Evolutionary conservation across 2,113 vertebrate species (phyloP).

Genomic region (Caloenas nicobarica): DNA sequence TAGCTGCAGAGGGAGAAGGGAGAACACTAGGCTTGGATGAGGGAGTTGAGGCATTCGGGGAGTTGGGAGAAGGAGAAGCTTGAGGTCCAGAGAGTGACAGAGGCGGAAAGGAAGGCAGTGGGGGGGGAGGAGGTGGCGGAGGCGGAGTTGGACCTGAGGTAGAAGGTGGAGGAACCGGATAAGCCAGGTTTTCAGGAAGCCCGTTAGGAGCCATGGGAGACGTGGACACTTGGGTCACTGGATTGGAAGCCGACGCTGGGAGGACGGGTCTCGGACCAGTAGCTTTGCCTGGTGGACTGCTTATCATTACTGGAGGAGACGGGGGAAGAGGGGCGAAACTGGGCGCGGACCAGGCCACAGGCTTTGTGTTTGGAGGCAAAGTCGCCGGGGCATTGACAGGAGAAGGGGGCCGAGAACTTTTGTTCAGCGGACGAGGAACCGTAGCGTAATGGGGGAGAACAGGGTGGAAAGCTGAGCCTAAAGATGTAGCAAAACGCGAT

Average conservation of each 20-base stretch:
- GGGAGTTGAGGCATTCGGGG: slow-evolving; percentile 83
- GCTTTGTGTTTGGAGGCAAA: slow-evolving; percentile 76
- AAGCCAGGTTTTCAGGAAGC: slow-evolving; percentile 74
- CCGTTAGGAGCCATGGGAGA: slow-evolving; percentile 81
- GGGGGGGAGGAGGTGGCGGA: slow-evolving; percentile 76
- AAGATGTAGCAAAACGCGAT: slow-evolving; percentile 94
- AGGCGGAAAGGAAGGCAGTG: slow-evolving; percentile 79
- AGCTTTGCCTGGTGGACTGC: slow-evolving; percentile 94
- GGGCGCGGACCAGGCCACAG: slow-evolving; percentile 86
- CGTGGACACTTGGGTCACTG: slow-evolving; percentile 85
- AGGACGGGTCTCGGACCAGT: slow-evolving; percentile 89
- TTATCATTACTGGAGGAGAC: slow-evolving; percentile 96
- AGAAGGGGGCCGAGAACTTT: slow-evolving; percentile 83
- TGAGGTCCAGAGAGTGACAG: slow-evolving; percentile 80
- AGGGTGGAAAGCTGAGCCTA: slow-evolving; percentile 97
- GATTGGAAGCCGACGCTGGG: slow-evolving; percentile 83
- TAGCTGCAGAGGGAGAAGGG: slow-evolving; percentile 97
- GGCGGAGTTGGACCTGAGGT: slow-evolving; percentile 76
- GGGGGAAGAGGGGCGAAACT: slow-evolving; percentile 92
- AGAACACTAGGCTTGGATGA: slow-evolving; percentile 97
- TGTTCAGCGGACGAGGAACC: slow-evolving; percentile 84
- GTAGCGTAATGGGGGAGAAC: slow-evolving; percentile 97
- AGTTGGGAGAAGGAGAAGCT: slow-evolving; percentile 78
- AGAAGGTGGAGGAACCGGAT: slow-evolving; percentile 76
- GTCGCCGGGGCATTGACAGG: slow-evolving; percentile 76